Base-by-base conservation (phyloP, 2,888 invertebrate genomes). In the Dascillus cervinus region DNA sequence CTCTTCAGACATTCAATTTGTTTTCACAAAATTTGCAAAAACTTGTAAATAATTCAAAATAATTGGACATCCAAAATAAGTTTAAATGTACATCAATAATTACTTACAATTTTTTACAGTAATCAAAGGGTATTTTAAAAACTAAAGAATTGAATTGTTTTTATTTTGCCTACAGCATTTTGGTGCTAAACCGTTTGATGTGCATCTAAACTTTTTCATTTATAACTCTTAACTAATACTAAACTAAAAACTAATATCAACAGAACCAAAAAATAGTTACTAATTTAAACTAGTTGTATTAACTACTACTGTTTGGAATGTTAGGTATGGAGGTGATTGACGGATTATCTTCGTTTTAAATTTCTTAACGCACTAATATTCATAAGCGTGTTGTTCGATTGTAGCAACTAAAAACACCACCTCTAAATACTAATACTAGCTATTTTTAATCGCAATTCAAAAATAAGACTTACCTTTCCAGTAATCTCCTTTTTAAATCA, bases 401-500 rank as follows among this genome's bases (percentile, higher is more conserved):
- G 79, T 82, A 82, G 75, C 82, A 82, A 75, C 82, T 82, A 77
- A 66, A 54, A n/a, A n/a, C n/a, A n/a, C n/a, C n/a, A n/a, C n/a
- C n/a, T n/a, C n/a, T n/a, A 20, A 20, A n/a, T 20, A 20, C 21
- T 20, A 20, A 20, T 9, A 20, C 2, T 20, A 9, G 2, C 21
- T 20, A 20, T 9, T 20, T 20, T 20, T 20, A 3, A 20, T 10
- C 10, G 10, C 11, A 8, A 13, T n/a, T n/a, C n/a, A n/a, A 17
- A 17, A 17, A 13, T 17, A 8, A 41, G 34, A 53, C 56, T 49
- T 74, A 83, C 82, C 83, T 83, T 70, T 87, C 87, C 49, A 87
- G 71, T 52, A 87, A 74, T 44, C 87, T 72, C 53, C 86, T 75
- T 65, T 88, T 87, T 41, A 88, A 71, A 64, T 88, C 87, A 20